phyloP scores from a whole-genome alignment of 2,888 invertebrate species.

The Anthophora plumipes region DNA sequence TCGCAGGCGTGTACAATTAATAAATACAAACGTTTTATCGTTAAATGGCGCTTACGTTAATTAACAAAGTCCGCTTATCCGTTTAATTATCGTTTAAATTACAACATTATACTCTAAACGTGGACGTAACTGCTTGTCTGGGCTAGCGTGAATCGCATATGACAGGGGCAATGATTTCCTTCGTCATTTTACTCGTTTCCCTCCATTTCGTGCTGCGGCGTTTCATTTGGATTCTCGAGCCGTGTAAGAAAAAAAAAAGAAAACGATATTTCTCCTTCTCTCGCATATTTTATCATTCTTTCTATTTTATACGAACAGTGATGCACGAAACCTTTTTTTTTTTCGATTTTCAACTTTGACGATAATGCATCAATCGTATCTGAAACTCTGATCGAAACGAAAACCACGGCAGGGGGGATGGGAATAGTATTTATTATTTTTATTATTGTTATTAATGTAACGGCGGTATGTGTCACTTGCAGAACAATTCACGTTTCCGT shows the following conservation, averaged over 20 bases:
- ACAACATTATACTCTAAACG: constrained; percentile 9
- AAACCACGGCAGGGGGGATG: not conserved
- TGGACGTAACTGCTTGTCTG: constrained; percentile 27
- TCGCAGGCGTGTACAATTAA: constrained; percentile 16
- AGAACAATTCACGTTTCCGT: constrained; percentile 1
- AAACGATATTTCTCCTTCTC: not conserved
- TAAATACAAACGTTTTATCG: constrained; percentile 12
- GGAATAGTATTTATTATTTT: no score
- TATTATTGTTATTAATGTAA: not conserved
- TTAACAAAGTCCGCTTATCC: not conserved
- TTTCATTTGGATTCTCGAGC: not conserved
- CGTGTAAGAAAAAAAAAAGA: constrained; percentile 2
- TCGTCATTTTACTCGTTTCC: not conserved
- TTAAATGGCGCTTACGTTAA: not conserved
- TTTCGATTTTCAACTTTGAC: not conserved
- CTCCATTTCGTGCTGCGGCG: not conserved
- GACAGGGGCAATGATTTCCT: not conserved
- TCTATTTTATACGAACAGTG: not conserved
- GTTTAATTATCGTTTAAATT: constrained; percentile 5
- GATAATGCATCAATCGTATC: not conserved
- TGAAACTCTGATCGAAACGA: not conserved
- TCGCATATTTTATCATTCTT: no score
- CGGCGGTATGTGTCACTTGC: not conserved
- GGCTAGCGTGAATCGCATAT: not conserved
- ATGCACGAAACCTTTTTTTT: constrained; percentile 9